These are phyloP conservation scores for Andricus quercusramuli DNA, from an alignment of 2,888 invertebrate species.

Conservation along the genomic window DNA sequence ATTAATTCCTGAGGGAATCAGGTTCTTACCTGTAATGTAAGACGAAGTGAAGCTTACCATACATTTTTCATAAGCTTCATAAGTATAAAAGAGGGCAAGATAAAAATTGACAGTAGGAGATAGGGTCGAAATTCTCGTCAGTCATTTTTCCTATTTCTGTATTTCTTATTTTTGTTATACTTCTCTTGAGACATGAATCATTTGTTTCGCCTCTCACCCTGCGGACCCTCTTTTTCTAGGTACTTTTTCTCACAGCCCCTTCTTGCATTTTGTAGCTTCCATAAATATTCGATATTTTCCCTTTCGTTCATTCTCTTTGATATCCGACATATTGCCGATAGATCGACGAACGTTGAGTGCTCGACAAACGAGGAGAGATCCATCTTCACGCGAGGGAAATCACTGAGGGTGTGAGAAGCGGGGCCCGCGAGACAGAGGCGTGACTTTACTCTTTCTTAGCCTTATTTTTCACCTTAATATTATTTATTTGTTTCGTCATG, in stretches of 20 bases:
- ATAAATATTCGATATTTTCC: conserved; percentile 60
- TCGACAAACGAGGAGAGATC: conserved; percentile 37
- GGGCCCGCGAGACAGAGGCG: neutral
- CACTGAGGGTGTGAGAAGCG: conserved; percentile 26
- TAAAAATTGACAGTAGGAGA: neutral
- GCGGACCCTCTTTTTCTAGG: neutral
- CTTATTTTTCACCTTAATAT: conserved; percentile 32
- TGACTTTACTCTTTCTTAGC: conserved; percentile 19
- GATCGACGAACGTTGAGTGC: conserved; percentile 23
- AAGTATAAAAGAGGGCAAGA: conserved; percentile 2
- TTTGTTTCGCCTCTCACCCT: conserved; percentile 42
- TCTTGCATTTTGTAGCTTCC: conserved; percentile 41
- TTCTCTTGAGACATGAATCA: conserved; percentile 53
- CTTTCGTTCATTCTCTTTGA: conserved; percentile 54
- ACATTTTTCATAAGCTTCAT: conserved; percentile 23
- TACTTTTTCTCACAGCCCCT: neutral
- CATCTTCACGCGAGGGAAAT: conserved; percentile 42
- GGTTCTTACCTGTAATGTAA: neutral
- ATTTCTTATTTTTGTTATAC: conserved; percentile 1
- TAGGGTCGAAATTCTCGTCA: neutral
- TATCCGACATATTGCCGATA: conserved; percentile 18
- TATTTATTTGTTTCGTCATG: conserved; percentile 21
- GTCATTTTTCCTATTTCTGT: neutral
- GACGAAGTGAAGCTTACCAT: neutral
- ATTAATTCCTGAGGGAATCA: conserved; percentile 14